Percentiles rank a stretch among this genome's conserved stretches.
Evolutionary conservation across 2,888 invertebrate genomes (phyloP).

Genomic region (Amphipoea oculea): DNA sequence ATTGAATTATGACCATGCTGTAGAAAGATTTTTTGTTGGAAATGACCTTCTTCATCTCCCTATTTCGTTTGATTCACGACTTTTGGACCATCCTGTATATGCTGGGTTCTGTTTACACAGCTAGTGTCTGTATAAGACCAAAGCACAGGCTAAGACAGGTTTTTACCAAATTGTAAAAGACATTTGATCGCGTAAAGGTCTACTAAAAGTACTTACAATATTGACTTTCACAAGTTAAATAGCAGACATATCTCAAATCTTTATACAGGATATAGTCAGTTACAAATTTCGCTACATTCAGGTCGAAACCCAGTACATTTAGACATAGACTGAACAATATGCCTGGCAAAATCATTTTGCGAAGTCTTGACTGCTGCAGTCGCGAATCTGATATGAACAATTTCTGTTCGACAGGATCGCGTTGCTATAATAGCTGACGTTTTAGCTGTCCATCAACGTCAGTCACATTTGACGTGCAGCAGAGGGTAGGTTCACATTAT

Average conservation of each 20-base stretch:
- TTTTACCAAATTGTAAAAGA: background rate
- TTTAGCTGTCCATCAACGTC: constrained; percentile 69
- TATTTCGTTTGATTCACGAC: too few relatives aligned
- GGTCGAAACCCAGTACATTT: constrained; percentile 25
- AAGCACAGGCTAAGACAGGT: background rate
- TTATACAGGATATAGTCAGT: constrained; percentile 75
- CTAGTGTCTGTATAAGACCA: background rate
- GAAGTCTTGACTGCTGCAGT: constrained; percentile 14
- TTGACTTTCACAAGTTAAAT: constrained; percentile 74
- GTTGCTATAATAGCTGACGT: constrained; percentile 46
- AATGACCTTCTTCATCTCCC: too few relatives aligned
- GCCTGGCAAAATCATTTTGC: constrained; percentile 48
- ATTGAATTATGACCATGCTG: too few relatives aligned
- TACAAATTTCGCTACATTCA: constrained; percentile 59
- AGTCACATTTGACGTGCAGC: constrained; percentile 39
- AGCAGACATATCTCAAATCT: constrained; percentile 71
- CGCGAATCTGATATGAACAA: constrained; percentile 40
- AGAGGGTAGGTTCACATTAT: constrained; percentile 23
- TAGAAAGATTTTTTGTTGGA: too few relatives aligned
- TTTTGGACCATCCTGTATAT: too few relatives aligned
- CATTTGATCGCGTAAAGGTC: background rate
- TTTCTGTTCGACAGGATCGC: constrained; percentile 25
- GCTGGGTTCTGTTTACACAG: too few relatives aligned
- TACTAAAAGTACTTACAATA: constrained; percentile 68
- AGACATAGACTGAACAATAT: constrained; percentile 33